These are phyloP conservation scores for Cryptoprocta ferox DNA, from an alignment of 2,797 vertebrate genomes.

Conservation along the genomic window DNA sequence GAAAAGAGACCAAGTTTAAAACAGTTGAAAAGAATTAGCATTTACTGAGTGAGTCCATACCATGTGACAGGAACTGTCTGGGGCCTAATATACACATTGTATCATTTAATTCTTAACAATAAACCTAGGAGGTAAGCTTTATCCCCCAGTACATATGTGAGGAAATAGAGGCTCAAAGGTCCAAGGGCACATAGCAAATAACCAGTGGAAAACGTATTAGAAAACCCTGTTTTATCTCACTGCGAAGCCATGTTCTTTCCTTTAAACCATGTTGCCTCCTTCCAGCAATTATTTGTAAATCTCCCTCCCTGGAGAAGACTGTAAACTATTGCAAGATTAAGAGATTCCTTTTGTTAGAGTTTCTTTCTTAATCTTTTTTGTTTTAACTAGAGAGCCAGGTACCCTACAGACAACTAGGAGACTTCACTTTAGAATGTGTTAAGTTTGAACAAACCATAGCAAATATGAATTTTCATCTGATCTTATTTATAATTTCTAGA, in stretches of 20 bases:
- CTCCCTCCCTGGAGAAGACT: slow-evolving; percentile 38
- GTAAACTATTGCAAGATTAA: slow-evolving; percentile 50
- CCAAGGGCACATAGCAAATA: slow-evolving; percentile 48
- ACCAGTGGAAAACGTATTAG: not conserved
- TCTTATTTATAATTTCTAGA: slow-evolving; percentile 52
- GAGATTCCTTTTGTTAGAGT: slow-evolving; percentile 47
- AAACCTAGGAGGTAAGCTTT: slow-evolving; percentile 44
- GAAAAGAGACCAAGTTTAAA: slow-evolving; percentile 58
- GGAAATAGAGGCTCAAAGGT: slow-evolving; percentile 27
- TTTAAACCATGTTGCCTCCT: not conserved
- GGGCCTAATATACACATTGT: slow-evolving; percentile 30
- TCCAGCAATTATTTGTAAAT: slow-evolving; percentile 52
- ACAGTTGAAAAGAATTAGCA: slow-evolving; percentile 61
- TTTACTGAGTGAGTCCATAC: slow-evolving; percentile 43
- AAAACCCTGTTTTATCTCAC: not conserved
- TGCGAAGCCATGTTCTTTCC: not conserved
- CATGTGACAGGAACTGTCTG: slow-evolving; percentile 48
- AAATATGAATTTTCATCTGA: not conserved
- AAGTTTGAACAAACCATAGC: not conserved
- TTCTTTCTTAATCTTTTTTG: not conserved
- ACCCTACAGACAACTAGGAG: not conserved
- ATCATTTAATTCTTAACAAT: slow-evolving; percentile 50
- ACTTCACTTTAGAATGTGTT: not conserved
- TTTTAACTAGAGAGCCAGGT: not conserved
- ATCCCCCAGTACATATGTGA: not conserved